Percentiles rank a stretch among this genome's conserved stretches.
Conservation (phyloP, 2,888 invertebrate species). For the Drosophila paramelanica region DNA sequence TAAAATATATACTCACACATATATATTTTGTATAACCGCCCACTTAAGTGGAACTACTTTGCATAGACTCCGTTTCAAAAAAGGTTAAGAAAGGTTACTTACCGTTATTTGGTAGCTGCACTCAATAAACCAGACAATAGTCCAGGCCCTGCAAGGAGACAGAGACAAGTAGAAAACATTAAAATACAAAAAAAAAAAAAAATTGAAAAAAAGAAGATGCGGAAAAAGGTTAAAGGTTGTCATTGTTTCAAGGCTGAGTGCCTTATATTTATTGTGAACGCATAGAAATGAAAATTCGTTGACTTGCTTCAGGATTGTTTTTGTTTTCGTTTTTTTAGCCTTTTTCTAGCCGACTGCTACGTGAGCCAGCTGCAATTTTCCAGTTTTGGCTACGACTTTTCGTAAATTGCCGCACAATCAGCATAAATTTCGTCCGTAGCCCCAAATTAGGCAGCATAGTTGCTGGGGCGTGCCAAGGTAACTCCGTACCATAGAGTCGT, state of each 20-base stretch:
- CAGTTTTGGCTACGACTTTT: slow-evolving; percentile 61
- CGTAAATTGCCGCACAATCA: slow-evolving; percentile 81
- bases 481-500: slow-evolving; percentile 1
- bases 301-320: slow-evolving; percentile 4
- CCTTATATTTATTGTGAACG: slow-evolving; percentile 51
- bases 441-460: slow-evolving; percentile 64
- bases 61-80: slow-evolving; percentile 55
- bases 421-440: slow-evolving; percentile 73
- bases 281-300: slow-evolving; percentile 34
- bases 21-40: slow-evolving; percentile 18
- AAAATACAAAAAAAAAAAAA: slow-evolving; percentile 18
- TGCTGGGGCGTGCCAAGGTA: slow-evolving; percentile 57
- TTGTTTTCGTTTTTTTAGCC: slow-evolving; percentile 5
- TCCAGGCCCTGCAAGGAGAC: slow-evolving; percentile 53
- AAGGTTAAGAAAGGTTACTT: slow-evolving; percentile 67
- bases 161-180: slow-evolving; percentile 32
- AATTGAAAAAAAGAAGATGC: slow-evolving; percentile 7
- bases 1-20: slow-evolving; percentile 1
- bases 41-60: slow-evolving; percentile 71
- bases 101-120: slow-evolving; percentile 64
- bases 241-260: slow-evolving; percentile 75
- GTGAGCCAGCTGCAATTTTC: slow-evolving; percentile 64
- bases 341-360: slow-evolving; percentile 28
- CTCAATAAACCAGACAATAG: slow-evolving; percentile 66
- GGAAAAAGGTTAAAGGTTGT: slow-evolving; percentile 50